These are phyloP conservation scores for Epizoanthus ramosus DNA, from an alignment of 92 coral and sea anemone species.

Conservation along the genomic window DNA sequence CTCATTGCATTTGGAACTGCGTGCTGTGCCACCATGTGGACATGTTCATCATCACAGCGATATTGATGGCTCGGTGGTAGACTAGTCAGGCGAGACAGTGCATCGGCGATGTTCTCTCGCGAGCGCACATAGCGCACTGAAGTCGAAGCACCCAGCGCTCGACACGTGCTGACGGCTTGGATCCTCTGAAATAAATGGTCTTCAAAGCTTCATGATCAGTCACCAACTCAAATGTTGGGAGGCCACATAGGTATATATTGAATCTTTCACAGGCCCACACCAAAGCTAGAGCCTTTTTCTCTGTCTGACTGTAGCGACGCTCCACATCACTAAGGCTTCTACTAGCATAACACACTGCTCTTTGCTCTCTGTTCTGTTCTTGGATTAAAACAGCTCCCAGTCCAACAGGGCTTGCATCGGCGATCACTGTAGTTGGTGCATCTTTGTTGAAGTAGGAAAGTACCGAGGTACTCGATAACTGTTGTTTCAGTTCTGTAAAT, in stretches of 20 bases:
- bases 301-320: conserved; percentile 53
- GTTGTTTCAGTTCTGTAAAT: conserved; percentile 50
- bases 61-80: conserved; percentile 11
- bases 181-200: conserved; percentile 41
- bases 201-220: conserved; percentile 60
- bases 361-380: conserved; percentile 48
- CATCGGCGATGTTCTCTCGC: conserved; percentile 51
- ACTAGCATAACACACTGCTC: conserved; percentile 63
- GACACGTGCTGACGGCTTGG: conserved; percentile 52
- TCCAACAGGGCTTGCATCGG: conserved; percentile 62
- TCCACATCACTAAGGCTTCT: conserved; percentile 59
- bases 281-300: conserved; percentile 50
- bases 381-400: conserved; percentile 64
- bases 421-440: conserved; percentile 49
- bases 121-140: conserved; percentile 49
- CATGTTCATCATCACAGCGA: conserved; percentile 38
- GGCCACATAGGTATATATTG: conserved; percentile 55
- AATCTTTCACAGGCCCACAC: conserved; percentile 62
- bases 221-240: conserved; percentile 54
- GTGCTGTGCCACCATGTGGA: conserved; percentile 44
- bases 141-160: conserved; percentile 61
- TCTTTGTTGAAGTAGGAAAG: conserved; percentile 53
- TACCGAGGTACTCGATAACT: conserved; percentile 38
- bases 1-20: conserved; percentile 30
- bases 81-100: conserved; percentile 48